These are phyloP conservation scores for Percopsis omiscomaycus DNA, from an alignment of 2,797 vertebrate genomes.

Conservation along the genomic window DNA sequence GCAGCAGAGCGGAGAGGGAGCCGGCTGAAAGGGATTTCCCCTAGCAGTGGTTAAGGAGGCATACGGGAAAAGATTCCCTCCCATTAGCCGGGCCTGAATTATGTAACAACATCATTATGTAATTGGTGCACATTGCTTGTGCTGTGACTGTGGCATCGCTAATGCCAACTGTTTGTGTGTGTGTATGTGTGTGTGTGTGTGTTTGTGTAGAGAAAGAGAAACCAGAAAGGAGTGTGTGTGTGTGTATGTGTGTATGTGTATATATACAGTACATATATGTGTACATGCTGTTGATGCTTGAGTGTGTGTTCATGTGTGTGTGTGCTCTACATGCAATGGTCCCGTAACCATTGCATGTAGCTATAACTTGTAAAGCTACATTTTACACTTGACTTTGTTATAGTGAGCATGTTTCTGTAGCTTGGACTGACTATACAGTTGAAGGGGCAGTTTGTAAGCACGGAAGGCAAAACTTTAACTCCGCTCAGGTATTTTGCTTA, in stretches of 20 bases:
- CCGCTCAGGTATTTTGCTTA: too few species aligned
- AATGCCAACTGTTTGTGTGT: slow-evolving; percentile 1
- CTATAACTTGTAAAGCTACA: too few species aligned
- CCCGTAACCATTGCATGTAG: too few species aligned
- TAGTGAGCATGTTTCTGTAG: too few species aligned
- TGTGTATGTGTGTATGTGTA: slow-evolving; percentile 6
- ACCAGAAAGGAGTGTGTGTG: background rate
- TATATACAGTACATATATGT: background rate
- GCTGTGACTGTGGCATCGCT: slow-evolving; percentile 1
- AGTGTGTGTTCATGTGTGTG: too few species aligned
- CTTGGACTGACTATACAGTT: too few species aligned
- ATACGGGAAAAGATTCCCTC: slow-evolving; percentile 19
- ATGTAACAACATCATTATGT: slow-evolving; percentile 43
- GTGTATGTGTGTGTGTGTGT: slow-evolving; percentile 11
- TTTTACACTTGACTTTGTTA: too few species aligned
- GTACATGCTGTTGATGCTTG: background rate
- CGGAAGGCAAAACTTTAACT: too few species aligned
- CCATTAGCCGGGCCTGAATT: slow-evolving; percentile 28
- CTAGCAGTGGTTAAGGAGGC: slow-evolving; percentile 17
- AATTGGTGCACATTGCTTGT: slow-evolving; percentile 26
- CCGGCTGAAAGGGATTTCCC: slow-evolving; percentile 49
- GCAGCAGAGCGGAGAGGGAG: slow-evolving; percentile 17
- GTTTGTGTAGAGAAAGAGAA: background rate
- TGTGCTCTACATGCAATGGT: too few species aligned
- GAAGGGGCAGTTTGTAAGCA: too few species aligned